These are phyloP conservation scores for Limnephilus lunatus DNA, from an alignment of 2,888 invertebrate species.

Conservation along the genomic window DNA sequence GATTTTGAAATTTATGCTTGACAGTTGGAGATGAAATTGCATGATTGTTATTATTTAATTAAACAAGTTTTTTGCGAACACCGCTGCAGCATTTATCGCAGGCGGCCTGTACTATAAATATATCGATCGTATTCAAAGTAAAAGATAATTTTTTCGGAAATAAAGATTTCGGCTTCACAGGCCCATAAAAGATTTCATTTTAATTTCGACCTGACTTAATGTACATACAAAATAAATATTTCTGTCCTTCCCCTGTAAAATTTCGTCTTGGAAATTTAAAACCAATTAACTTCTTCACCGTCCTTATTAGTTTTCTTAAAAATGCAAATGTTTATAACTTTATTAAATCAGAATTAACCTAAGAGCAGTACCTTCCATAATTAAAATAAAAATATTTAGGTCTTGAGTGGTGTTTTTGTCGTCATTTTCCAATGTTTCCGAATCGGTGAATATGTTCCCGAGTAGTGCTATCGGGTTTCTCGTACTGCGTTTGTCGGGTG, in stretches of 20 bases:
- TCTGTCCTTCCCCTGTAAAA: not conserved
- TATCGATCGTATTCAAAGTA: not conserved
- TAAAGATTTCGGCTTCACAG: not conserved
- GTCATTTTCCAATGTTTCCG: not conserved
- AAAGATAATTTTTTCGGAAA: not conserved
- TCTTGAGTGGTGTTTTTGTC: not conserved
- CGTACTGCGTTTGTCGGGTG: not conserved
- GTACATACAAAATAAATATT: not conserved
- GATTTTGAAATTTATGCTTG: constrained; percentile 48
- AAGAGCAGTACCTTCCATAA: too few relatives aligned
- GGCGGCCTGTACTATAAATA: not conserved
- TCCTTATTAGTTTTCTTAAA: not conserved
- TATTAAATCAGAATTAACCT: too few relatives aligned
- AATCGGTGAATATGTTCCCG: not conserved
- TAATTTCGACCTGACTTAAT: not conserved
- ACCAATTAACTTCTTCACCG: not conserved
- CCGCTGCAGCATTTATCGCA: not conserved
- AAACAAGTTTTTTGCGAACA: constrained; percentile 26
- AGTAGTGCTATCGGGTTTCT: not conserved
- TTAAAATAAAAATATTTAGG: not conserved
- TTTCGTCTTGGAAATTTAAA: not conserved
- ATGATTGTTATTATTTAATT: constrained; percentile 49
- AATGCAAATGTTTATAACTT: not conserved
- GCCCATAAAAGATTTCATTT: not conserved
- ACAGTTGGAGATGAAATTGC: constrained; percentile 47